phyloP scores from a whole-genome alignment of 2,113 vertebrate species.

The Colaptes auratus region DNA sequence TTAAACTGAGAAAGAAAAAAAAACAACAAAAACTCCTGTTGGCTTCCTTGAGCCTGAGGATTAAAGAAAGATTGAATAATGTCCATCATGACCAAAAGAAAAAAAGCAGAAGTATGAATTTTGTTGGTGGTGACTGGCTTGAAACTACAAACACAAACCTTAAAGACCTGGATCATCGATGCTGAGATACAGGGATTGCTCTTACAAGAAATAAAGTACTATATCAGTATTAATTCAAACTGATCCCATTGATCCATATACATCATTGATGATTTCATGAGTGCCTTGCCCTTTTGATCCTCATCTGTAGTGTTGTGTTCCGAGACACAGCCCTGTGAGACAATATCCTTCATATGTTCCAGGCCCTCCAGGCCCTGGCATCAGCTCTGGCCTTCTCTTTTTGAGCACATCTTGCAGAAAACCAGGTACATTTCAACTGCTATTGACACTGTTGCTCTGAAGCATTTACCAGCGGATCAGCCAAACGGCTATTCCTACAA shows the following conservation, averaged over 20 bases:
- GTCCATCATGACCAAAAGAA: background rate
- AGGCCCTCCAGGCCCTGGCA: background rate
- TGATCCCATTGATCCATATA: too few relatives aligned
- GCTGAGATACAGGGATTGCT: background rate
- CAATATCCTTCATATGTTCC: background rate
- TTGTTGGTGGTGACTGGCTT: background rate
- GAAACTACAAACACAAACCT: background rate
- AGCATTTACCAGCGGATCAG: background rate
- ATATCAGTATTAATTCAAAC: background rate
- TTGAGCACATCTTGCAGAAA: background rate
- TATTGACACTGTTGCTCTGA: background rate
- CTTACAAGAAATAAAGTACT: background rate
- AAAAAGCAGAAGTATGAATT: background rate
- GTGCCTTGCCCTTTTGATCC: background rate
- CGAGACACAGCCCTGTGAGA: background rate
- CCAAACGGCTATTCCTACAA: background rate
- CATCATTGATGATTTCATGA: background rate
- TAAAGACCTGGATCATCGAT: rapidly evolving
- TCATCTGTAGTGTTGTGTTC: background rate
- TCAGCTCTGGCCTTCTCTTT: background rate
- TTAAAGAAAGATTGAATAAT: background rate
- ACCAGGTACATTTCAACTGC: background rate
- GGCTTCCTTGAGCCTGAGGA: background rate
- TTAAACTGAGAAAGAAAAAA: background rate
- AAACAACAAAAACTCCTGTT: background rate